Base-by-base conservation (phyloP, 2,797 vertebrate genomes). In the Rhadinocentrus ornatus region DNA sequence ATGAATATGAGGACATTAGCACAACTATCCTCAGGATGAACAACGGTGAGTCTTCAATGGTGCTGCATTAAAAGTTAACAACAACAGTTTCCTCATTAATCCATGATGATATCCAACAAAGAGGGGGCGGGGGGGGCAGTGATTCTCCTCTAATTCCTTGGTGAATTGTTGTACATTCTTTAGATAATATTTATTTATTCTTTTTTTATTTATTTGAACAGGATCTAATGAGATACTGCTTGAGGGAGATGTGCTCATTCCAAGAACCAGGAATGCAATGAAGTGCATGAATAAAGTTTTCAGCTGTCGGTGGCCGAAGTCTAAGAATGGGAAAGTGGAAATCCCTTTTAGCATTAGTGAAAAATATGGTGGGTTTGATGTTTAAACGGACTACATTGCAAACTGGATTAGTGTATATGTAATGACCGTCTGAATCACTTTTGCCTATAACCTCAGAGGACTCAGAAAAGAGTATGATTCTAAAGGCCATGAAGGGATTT, bases 11-110 rank as follows among this genome's bases (percentile, higher is more conserved):
- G 10, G 84, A 88, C 72, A 68, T 88, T 0, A 60, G 41, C 12
- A 15, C 56, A 4, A 71, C 75, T 3, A 92, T 92, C 69, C 71
- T 91, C 72, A 74, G 48, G 65, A 87, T 91, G 85, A 93, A 92
- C 81, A 92, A 88, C 12, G 76, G 90, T 83, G 0, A 70, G 74
- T 34, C 0, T 69, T 44, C 0, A 73, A 18, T 35, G 1, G 62
- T 8, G 32, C 22, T 16, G 34, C 5, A 44, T 15, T 1, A 4
- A 69, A 3, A 6, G 22, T 0, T 0, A 57, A 7, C 53, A 67
- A 29, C 15, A 41, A 73, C 37, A 4, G 22, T 18, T 66, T 71
- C 39, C 59, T 20, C 41, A 18, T 32, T n/a, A 34, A 7, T 8
- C 29, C 16, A 44, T n/a, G 32, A 10, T 20, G 18, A 44, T 1